Conservation (phyloP, 2,797 vertebrate genomes). For the Malurus leucopterus region DNA sequence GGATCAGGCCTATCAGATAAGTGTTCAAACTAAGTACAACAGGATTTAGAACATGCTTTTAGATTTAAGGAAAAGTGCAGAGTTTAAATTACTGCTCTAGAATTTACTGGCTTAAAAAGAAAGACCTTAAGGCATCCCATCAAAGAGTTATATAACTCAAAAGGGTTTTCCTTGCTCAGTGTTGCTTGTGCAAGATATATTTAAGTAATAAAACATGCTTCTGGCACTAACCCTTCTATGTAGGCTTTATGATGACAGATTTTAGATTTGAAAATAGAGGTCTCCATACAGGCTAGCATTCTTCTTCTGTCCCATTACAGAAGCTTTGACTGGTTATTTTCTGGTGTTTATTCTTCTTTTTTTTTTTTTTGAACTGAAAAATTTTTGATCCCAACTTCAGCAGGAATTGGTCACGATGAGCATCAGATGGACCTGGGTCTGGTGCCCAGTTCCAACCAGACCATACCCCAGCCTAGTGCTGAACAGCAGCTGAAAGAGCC, state of each 20-base stretch:
- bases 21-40: constrained; percentile 9
- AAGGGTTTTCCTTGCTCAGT: constrained; percentile 42
- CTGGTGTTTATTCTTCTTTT: not conserved
- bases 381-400: not conserved
- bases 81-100: constrained; percentile 41
- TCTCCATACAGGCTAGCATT: not conserved
- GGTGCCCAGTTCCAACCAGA: not conserved
- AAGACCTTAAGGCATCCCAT: constrained; percentile 26
- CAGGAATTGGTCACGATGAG: not conserved
- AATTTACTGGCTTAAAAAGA: constrained; percentile 54
- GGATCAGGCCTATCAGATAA: not conserved
- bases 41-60: constrained; percentile 42
- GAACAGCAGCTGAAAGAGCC: not conserved
- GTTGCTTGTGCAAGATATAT: constrained; percentile 33
- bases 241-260: not conserved
- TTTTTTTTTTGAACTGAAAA: not conserved
- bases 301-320: not conserved
- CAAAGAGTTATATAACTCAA: constrained; percentile 36
- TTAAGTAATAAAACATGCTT: constrained; percentile 52
- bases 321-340: not conserved
- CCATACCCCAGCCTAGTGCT: not conserved
- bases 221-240: not conserved
- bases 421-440: not conserved
- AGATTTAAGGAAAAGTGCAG: constrained; percentile 31
- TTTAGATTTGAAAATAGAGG: not conserved